phyloP scores from a whole-genome alignment of 2,797 vertebrate species.

The Melanotaenia parkinsoni region DNA sequence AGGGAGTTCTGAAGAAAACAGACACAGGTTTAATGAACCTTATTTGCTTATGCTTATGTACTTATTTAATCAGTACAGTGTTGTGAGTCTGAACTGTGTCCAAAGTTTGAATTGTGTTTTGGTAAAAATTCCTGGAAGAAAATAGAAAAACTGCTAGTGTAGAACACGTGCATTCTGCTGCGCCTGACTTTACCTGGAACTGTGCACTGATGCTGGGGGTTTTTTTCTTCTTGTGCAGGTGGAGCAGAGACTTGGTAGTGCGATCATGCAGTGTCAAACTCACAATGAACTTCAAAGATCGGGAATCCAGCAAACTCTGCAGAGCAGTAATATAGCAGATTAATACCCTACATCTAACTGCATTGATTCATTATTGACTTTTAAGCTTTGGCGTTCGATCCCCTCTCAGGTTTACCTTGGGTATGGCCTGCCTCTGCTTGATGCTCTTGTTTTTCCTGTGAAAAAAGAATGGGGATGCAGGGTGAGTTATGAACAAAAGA shows the following conservation, averaged over 20 bases:
- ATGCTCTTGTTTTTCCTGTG: slow-evolving; percentile 91
- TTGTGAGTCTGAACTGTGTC: not conserved
- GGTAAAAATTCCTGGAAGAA: not conserved
- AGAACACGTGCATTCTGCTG: not conserved
- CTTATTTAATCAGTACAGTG: not conserved
- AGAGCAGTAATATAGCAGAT: not conserved
- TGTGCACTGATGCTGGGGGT: slow-evolving; percentile 98
- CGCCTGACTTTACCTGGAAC: slow-evolving; percentile 88
- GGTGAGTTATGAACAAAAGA: slow-evolving; percentile 52
- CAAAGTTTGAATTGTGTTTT: not conserved
- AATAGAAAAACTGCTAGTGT: not conserved
- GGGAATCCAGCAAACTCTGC: slow-evolving; percentile 94
- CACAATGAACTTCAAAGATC: slow-evolving; percentile 93
- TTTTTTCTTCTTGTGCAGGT: slow-evolving; percentile 98
- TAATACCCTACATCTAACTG: not conserved
- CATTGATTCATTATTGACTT: not conserved
- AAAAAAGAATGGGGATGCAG: slow-evolving; percentile 16
- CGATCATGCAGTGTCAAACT: slow-evolving; percentile 93
- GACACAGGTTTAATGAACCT: not conserved
- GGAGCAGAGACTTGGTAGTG: slow-evolving; percentile 94
- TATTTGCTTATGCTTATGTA: not conserved
- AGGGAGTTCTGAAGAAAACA: slow-evolving; percentile 88
- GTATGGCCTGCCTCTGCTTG: slow-evolving; percentile 94
- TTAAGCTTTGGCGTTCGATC: not conserved
- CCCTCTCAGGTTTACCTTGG: slow-evolving; percentile 88